Conservation (phyloP, 2,113 vertebrate genomes). For the Sinocyclocheilus anophthalmus region DNA sequence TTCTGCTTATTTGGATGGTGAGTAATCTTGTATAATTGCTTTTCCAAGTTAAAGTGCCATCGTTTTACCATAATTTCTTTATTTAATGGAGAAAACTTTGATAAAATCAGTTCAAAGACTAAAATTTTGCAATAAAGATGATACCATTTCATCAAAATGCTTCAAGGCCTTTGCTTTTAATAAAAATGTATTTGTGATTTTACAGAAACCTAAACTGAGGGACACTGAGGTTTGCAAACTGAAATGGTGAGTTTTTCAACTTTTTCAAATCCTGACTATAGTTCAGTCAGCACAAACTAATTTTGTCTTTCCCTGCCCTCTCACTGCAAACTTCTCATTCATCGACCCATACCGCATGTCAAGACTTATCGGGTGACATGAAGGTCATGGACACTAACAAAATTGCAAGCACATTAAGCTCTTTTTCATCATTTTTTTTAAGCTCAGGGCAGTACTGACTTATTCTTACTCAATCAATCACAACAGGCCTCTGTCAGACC, state of each 20-base stretch:
- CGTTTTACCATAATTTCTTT: slow-evolving; percentile 34
- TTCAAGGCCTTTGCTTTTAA: background rate
- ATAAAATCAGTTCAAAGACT: slow-evolving; percentile 3
- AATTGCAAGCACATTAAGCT: slow-evolving; percentile 58
- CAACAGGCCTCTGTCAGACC: slow-evolving; percentile 47
- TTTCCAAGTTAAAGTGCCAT: slow-evolving; percentile 16
- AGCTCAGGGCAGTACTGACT: slow-evolving; percentile 65
- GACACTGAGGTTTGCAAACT: background rate
- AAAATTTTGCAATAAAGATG: slow-evolving; percentile 24
- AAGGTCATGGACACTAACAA: slow-evolving; percentile 68
- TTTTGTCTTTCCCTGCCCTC: slow-evolving; percentile 5
- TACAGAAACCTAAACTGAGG: background rate
- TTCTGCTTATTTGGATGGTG: slow-evolving; percentile 28
- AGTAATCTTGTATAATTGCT: slow-evolving; percentile 44
- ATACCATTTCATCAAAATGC: background rate
- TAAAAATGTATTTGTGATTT: background rate
- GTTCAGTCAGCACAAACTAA: background rate
- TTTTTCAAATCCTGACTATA: background rate
- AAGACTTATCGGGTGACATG: slow-evolving; percentile 64
- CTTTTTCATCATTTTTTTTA: slow-evolving; percentile 9
- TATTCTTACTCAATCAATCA: slow-evolving; percentile 66
- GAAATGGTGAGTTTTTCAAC: background rate
- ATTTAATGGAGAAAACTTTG: slow-evolving; percentile 37
- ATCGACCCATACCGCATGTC: slow-evolving; percentile 65
- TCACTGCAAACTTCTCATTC: slow-evolving; percentile 56